Base-by-base conservation (phyloP, 1,140 invertebrate genomes). In the Popillia japonica region DNA sequence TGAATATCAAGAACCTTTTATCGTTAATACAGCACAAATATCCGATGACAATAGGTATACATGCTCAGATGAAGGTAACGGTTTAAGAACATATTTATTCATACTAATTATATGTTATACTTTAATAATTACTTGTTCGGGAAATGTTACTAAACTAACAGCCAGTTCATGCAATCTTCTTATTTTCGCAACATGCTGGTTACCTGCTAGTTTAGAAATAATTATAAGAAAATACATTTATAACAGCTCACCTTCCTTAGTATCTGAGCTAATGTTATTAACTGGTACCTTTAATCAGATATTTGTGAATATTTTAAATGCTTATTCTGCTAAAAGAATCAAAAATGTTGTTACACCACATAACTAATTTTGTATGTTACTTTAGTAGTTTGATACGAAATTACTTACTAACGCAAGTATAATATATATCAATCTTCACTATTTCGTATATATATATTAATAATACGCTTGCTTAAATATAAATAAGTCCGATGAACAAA, bases 241-340 rank as follows among this genome's bases (percentile, higher is more conserved):
- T 9, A 27, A 81, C 20, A 48, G n/a, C 23, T 61, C 41, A 74
- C 64, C 79, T 14, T 78, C 59, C 59, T 10, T 78, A 10, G 22
- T 82, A 20, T 77, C 81, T 10, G 81, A 82, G 40, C 42, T 82
- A 14, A 80, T 82, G 78, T 55, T 82, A 72, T 55, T 74, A 59
- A 27, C 80, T 34, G 81, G 81, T 14, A 80, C 80, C 23, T 40
- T 80, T 20, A 79, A 82, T 75, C 80, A 78, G 17, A 75, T 80
- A 48, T 72, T 77, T 8, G 78, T 78, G 23, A 79, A 79, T 42
- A 68, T 64, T n/a, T 48, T 77, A 72, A 76, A 79, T 40, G 75
- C 77, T 41, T 78, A 76, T 22, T 41, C 72, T 22, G 68, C 73
- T 9, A 82, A 78, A 79, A 76, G 40, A 81, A 79, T 74, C 44